Conservation (phyloP, 2,888 invertebrate genomes). For the Amiota mariae region DNA sequence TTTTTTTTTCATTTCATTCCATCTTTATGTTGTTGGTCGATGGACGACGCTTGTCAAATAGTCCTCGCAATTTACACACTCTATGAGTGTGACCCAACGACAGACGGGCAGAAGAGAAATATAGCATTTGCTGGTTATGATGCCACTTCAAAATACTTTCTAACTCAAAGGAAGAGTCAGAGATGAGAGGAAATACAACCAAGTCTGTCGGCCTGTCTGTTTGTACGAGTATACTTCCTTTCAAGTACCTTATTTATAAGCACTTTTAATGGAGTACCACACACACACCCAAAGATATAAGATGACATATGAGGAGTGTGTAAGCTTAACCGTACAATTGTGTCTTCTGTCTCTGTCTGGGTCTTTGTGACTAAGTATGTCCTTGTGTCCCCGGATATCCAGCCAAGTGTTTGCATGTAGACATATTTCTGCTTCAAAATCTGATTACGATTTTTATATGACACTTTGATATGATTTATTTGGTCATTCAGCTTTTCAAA, state of each 20-base stretch:
- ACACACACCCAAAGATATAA: constrained; percentile 51
- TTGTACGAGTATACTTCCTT: constrained; percentile 56
- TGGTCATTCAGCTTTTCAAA: constrained; percentile 69
- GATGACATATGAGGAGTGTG: constrained; percentile 44
- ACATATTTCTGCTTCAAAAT: constrained; percentile 69
- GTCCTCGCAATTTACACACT: constrained; percentile 37
- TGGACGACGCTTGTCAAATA: constrained; percentile 58
- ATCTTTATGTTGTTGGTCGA: constrained; percentile 56
- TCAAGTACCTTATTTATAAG: constrained; percentile 69
- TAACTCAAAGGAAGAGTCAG: constrained; percentile 32
- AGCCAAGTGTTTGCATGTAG: constrained; percentile 51
- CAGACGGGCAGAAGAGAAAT: constrained; percentile 33
- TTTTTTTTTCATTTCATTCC: neutral
- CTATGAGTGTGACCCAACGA: neutral
- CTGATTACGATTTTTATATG: constrained; percentile 74
- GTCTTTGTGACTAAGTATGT: constrained; percentile 7
- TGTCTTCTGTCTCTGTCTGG: constrained; percentile 31
- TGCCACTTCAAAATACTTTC: constrained; percentile 42
- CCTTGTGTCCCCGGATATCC: constrained; percentile 29
- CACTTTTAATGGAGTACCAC: constrained; percentile 67
- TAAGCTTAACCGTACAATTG: constrained; percentile 43
- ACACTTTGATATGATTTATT: constrained; percentile 73
- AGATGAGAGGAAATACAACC: constrained; percentile 30
- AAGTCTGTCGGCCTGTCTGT: constrained; percentile 29
- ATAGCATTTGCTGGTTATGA: constrained; percentile 65